Conservation (phyloP, 1,140 invertebrate species). For the Camponotus floridanus region DNA sequence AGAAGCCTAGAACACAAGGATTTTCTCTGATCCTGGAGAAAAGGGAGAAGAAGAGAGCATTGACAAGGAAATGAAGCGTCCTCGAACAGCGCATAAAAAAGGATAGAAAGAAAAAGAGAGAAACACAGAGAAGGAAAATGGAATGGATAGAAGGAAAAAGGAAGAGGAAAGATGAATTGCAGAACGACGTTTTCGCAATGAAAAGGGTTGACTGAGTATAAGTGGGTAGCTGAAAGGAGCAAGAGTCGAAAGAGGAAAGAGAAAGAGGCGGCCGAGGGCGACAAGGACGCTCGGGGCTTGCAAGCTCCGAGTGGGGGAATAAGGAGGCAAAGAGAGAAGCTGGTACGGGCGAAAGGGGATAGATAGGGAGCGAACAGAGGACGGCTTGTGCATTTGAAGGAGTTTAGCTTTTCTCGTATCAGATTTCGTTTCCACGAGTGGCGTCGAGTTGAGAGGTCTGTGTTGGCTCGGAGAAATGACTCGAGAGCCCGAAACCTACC, state of each 20-base stretch:
- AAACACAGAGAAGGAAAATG: neutral
- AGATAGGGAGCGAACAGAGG: conserved; percentile 56
- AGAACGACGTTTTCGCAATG: conserved; percentile 78
- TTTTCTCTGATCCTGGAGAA: conserved; percentile 16
- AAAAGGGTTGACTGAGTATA: conserved; percentile 79
- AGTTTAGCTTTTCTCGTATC: conserved; percentile 83
- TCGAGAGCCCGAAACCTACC: conserved; percentile 77
- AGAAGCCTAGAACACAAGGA: conserved; percentile 42
- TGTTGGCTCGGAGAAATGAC: conserved; percentile 81
- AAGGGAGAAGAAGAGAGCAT: conserved; percentile 20
- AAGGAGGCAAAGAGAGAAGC: conserved; percentile 9
- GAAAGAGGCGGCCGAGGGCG: conserved; percentile 33
- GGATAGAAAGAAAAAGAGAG: conserved; percentile 14
- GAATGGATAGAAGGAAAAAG: neutral
- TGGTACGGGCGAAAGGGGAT: conserved; percentile 40
- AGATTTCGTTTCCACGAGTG: conserved; percentile 81
- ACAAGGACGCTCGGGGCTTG: conserved; percentile 46
- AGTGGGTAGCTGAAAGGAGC: conserved; percentile 74
- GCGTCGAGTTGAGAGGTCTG: conserved; percentile 80
- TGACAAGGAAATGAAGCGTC: conserved; percentile 34
- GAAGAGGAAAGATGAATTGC: conserved; percentile 72
- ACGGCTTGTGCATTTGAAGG: conserved; percentile 80
- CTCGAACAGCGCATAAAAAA: conserved; percentile 47
- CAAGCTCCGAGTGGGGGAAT: conserved; percentile 14
- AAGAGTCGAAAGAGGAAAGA: conserved; percentile 59